Conservation (phyloP, 2,797 vertebrate genomes). For the Cygnus olor region DNA sequence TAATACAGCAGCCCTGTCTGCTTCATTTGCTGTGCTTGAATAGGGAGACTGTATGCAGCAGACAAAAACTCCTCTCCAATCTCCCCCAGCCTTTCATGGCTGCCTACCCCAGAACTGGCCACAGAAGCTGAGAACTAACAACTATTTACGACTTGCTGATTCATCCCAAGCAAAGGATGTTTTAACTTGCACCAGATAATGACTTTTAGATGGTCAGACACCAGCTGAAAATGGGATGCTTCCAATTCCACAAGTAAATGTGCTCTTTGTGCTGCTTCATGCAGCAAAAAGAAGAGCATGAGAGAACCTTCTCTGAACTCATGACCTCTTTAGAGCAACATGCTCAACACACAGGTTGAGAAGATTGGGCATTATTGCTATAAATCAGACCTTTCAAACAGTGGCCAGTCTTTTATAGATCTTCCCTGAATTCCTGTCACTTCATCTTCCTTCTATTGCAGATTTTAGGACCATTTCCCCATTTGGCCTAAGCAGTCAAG, state of each 20-base stretch:
- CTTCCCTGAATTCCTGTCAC: neutral
- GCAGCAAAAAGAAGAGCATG: neutral
- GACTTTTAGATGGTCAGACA: neutral
- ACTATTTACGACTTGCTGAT: neutral
- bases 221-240: neutral
- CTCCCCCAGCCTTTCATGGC: neutral
- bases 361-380: neutral
- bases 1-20: neutral
- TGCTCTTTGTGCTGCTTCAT: neutral
- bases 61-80: neutral
- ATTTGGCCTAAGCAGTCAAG: neutral
- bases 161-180: neutral
- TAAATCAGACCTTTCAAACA: neutral
- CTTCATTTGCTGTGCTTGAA: neutral
- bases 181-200: neutral
- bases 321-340: neutral
- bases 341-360: neutral
- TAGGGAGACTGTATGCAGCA: neutral
- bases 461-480: neutral
- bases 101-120: neutral
- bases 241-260: neutral
- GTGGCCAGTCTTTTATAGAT: neutral
- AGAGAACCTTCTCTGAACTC: neutral
- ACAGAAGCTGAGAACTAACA: neutral
- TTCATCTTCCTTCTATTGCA: neutral